Evolutionary conservation across 2,113 vertebrate genomes (phyloP).

Genomic region (Vulpes lagopus): DNA sequence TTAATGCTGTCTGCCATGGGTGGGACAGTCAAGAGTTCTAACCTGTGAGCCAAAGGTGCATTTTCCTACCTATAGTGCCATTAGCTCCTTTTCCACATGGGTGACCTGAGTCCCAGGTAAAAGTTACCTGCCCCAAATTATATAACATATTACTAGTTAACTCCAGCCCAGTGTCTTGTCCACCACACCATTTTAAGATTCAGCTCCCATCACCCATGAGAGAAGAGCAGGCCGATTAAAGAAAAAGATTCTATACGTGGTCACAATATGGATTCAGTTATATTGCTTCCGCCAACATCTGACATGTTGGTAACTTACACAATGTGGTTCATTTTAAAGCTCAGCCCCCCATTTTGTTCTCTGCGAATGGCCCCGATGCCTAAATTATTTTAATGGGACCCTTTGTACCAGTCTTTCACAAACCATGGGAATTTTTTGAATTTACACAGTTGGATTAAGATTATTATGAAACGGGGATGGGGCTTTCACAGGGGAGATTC

Average conservation of each 20-base stretch:
- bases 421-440: constrained; percentile 47
- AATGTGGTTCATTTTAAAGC: background rate
- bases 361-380: background rate
- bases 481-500: background rate
- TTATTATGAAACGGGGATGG: background rate
- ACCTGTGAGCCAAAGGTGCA: background rate
- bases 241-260: rapidly evolving
- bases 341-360: background rate
- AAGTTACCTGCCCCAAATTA: background rate
- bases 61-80: background rate
- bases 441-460: constrained; percentile 38
- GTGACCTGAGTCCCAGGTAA: background rate
- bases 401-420: background rate
- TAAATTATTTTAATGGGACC: background rate
- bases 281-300: background rate
- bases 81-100: background rate
- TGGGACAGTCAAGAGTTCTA: too few relatives aligned
- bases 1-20: background rate
- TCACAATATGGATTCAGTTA: rapidly evolving
- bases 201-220: background rate
- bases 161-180: background rate
- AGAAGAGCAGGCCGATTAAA: background rate
- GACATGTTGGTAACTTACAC: background rate
- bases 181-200: background rate
- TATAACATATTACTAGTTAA: background rate